Evolutionary conservation across 2,113 vertebrate genomes (phyloP), one percentile per base, ranked within the genome.

Genomic region (Mus spicilegus): DNA sequence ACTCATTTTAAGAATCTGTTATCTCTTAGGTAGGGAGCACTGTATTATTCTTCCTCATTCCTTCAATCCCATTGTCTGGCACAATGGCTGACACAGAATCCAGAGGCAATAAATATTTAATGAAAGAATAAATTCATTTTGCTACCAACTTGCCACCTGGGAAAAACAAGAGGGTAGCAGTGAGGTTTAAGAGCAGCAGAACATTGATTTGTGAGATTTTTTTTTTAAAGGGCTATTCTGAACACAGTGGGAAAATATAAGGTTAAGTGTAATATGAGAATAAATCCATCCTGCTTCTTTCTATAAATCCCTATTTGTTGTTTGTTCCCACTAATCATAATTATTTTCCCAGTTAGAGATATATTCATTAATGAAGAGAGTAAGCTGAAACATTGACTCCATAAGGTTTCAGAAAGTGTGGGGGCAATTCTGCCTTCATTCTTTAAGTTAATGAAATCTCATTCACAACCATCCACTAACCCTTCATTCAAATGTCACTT

Each of bases 311-410:
- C 5, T 58, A 78, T 92, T 90, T 95, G 22, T 85, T 93, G 58
- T 90, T 94, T 94, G 70, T 93, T 90, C 30, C 49, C 93, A 54
- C 17, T 82, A 54, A 87, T 73, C 28, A 7, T 51, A 92, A 95
- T 70, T 90, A 73, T 26, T 93, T 95, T 14, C 26, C 70, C 77
- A 77, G 11, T 78, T 86, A 76, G 20, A 77, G 28, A 67, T 92
- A 67, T 92, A 82, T 89, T 91, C 90, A 87, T 89, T 95, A 91
- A 97, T 78, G 54, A 97, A 91, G 54, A 97, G 56, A 84, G 96
- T 94, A 80, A 89, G 72, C 28, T 42, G 36, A 96, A 91, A 80
- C 95, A 91, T 80, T 96, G 65, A 96, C 78, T 93, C 87, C 6
- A 33, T 78, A 95, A 89, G 81, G 95, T 51, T 67, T 90, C 13